Evolutionary conservation across 2,888 invertebrate genomes (phyloP), one percentile per base, ranked within the genome.

Genomic region (Galeruca laticollis): DNA sequence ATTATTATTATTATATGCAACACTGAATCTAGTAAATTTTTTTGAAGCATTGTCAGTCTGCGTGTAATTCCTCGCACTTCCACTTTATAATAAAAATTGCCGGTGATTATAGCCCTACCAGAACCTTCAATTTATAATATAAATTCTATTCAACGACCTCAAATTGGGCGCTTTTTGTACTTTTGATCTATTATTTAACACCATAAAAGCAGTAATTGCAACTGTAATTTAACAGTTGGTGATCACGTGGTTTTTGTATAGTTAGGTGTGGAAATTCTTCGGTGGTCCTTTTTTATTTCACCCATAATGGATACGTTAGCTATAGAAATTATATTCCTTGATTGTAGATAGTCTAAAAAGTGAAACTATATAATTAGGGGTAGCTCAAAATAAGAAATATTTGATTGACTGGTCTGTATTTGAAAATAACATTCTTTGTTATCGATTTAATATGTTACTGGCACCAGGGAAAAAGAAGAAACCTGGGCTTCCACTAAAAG

Each of bases 61-160:
- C n/a, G n/a, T n/a, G n/a, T n/a, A n/a, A n/a, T n/a, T n/a, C n/a
- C n/a, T n/a, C n/a, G n/a, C n/a, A n/a, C n/a, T n/a, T n/a, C n/a
- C n/a, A n/a, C n/a, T n/a, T n/a, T n/a, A n/a, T n/a, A n/a, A n/a
- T n/a, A 43, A 15, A 43, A 15, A 2, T 43, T 43, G 43, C 13
- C 43, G 15, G n/a, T 15, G 15, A 43, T 43, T 40, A n/a, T n/a
- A 40, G 43, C 43, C 13, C 43, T 13, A n/a, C 15, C n/a, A 43
- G n/a, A 43, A 43, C 43, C 43, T 43, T 43, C n/a, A 43, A 43
- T 43, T 43, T 43, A 43, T n/a, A n/a, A 43, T 43, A 43, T n/a
- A 43, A n/a, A 5, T 43, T 37, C 37, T 37, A 37, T 37, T 37
- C 37, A 37, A 37, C 13, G 37, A 13, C n/a, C 43, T 43, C 43